Base-by-base conservation (phyloP, 2,797 vertebrate species). In the Sphenodon punctatus region DNA sequence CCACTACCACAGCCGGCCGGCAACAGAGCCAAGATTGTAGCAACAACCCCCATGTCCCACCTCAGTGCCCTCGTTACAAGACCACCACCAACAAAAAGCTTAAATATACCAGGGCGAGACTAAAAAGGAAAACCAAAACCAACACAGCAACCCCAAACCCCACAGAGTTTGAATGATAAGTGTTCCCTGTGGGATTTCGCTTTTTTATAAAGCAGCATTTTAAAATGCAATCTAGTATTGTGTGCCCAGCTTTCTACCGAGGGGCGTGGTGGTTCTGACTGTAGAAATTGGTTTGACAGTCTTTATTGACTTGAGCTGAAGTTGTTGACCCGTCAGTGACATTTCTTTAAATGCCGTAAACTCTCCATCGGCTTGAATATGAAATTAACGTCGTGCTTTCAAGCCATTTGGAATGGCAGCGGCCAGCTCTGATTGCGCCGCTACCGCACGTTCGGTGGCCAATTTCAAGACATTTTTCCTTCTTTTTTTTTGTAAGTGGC, bases 351-450 rank as follows among this genome's bases (percentile, higher is more conserved):
- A 88, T 19, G 69, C 3, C 80, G 75, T 15, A 48, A 48, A 30
- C 48, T 70, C 81, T 82, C 0, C 0, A 86, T 60, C 15, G 22
- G 80, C 71, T 75, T 48, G 65, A 89, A 90, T 53, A 53, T 56
- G 55, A 86, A 93, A 87, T 82, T 84, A 77, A 75, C 55, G 88
- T 69, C 83, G 81, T 84, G 78, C 84, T 89, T 84, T 80, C 85
- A 80, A 91, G 78, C 32, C 67, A 90, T 87, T 86, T 65, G 49
- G 72, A 85, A 86, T 72, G 81, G 78, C 74, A 76, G 72, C 30
- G 74, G 77, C 81, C 79, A 89, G 83, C 78, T 88, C 81, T 75
- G 81, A 80, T 85, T 87, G 86, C 72, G 88, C 74, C 90, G 78
- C 72, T 79, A 63, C 48, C 75, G 60, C 84, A 84, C 85, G 88